These are phyloP conservation scores for Drosophila nigricruria DNA, from an alignment of 2,888 invertebrate genomes.

Conservation along the genomic window DNA sequence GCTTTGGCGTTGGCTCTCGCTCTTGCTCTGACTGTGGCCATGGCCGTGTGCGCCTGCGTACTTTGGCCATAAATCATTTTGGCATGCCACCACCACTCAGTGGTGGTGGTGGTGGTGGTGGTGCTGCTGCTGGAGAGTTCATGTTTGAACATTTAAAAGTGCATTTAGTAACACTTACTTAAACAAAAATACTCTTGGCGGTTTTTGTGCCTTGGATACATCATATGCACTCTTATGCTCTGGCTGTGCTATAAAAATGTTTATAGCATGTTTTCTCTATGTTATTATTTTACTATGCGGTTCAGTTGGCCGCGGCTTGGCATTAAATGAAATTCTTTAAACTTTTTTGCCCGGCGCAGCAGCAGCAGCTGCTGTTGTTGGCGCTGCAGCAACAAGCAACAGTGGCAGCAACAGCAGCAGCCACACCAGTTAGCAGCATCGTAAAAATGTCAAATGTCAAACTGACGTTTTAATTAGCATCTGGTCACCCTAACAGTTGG, in stretches of 20 bases:
- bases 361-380: constrained; percentile 3
- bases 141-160: constrained; percentile 82
- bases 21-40: constrained; percentile 46
- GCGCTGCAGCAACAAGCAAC: constrained; percentile 9
- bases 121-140: constrained; percentile 49
- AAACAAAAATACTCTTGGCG: constrained; percentile 48
- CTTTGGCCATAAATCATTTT: constrained; percentile 84
- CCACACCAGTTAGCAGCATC: constrained; percentile 80
- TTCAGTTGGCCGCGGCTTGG: constrained; percentile 50
- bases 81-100: constrained; percentile 70
- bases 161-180: constrained; percentile 84
- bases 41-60: constrained; percentile 80
- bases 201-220: constrained; percentile 24
- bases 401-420: constrained; percentile 43
- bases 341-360: constrained; percentile 49
- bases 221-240: background rate
- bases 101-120: constrained; percentile 17
- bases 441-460: constrained; percentile 83
- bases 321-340: constrained; percentile 75
- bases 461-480: constrained; percentile 82
- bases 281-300: constrained; percentile 71
- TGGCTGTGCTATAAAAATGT: constrained; percentile 76
- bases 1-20: constrained; percentile 39
- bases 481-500: constrained; percentile 64
- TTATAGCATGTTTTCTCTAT: constrained; percentile 79